phyloP scores from a whole-genome alignment of 2,797 vertebrate genomes.

The Hypotaenidia okinawae region DNA sequence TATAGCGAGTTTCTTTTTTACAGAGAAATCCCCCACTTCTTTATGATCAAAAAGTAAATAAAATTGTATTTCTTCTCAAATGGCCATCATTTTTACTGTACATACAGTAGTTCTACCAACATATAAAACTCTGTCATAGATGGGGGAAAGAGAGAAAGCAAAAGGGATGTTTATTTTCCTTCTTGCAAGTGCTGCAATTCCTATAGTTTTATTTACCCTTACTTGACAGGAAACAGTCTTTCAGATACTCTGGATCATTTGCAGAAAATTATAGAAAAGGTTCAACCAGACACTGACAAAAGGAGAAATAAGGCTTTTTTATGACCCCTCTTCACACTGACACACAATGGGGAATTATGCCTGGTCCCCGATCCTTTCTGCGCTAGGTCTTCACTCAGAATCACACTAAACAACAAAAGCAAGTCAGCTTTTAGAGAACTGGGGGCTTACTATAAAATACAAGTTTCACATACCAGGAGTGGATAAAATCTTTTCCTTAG shows the following conservation, averaged over 20 bases:
- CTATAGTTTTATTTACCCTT: background rate
- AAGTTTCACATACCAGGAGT: background rate
- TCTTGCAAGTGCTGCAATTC: background rate
- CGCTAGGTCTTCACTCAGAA: background rate
- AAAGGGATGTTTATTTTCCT: background rate
- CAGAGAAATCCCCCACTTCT: background rate
- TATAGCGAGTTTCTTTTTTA: background rate
- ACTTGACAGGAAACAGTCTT: background rate
- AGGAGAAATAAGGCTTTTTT: background rate
- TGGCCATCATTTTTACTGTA: background rate
- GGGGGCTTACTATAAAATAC: background rate
- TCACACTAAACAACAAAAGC: background rate
- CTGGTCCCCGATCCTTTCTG: background rate
- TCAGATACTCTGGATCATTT: background rate
- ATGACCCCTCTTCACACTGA: background rate
- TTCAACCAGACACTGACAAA: background rate
- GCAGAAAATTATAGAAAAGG: background rate
- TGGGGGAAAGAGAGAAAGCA: background rate
- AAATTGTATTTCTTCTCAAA: background rate
- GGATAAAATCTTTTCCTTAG: background rate
- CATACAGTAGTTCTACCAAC: background rate
- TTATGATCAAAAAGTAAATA: constrained; percentile 42
- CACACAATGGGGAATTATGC: background rate
- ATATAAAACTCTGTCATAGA: background rate
- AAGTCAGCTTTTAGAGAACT: background rate